Base-by-base conservation (phyloP, 1,140 invertebrate genomes). In the Zaprionus inermis region DNA sequence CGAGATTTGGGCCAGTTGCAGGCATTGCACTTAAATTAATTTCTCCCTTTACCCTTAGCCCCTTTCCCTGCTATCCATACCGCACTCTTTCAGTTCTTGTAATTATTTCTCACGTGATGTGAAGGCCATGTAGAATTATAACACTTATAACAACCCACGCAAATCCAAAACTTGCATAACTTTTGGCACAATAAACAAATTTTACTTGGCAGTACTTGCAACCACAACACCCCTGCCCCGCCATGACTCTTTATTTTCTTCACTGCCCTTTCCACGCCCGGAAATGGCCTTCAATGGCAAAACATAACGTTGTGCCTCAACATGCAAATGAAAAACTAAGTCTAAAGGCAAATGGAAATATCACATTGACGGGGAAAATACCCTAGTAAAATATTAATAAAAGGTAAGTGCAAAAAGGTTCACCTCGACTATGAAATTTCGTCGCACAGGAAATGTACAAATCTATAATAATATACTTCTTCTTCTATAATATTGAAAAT, bases 311-410 rank as follows among this genome's bases (percentile, higher is more conserved):
- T 65, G 70, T 60, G 74, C 72, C 51, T 36, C 57, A 56, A 76
- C 67, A 44, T 49, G 63, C 79, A 88, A 89, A 83, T 76, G 63
- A 88, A 89, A 75, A 79, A 76, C 84, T 88, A 86, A 86, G 75
- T 72, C 30, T 46, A 60, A 57, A 59, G 22, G 10, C 38, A 44
- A 49, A 52, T 57, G 22, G 14, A 34, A 38, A 30, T n/a, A 55
- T 24, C 24, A 20, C n/a, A 44, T 18, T 66, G 72, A 56, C 68
- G 20, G 16, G 11, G 16, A 7, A 36, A 30, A 68, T 56, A 69
- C 71, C 32, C 71, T 73, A 36, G 41, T 2, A 20, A 24, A 36
- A 61, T 22, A 10, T 10, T 6, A 16, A 38, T n/a, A n/a, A 14
- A 20, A 16, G 7, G 1, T 38, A 20, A 0, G 5, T 10, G 6